Conservation (phyloP, 2,113 vertebrate genomes). For the Scopus umbretta region DNA sequence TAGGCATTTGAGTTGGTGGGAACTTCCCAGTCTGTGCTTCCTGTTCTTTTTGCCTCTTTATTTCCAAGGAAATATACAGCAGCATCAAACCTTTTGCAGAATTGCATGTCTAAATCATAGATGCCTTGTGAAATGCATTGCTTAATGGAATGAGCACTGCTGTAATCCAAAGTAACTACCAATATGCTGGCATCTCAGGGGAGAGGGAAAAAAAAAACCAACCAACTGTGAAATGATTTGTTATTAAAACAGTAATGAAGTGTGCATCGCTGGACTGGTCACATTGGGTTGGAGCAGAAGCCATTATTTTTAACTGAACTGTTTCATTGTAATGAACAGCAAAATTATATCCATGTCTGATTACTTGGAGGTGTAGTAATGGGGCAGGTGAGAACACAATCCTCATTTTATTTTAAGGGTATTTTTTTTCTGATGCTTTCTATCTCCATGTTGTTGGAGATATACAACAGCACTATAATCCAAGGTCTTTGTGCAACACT, state of each 20-base stretch:
- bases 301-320: neutral
- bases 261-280: neutral
- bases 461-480: neutral
- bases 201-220: neutral
- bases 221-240: neutral
- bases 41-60: neutral
- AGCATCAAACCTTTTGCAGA: neutral
- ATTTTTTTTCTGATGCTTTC: neutral
- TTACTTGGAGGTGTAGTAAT: neutral
- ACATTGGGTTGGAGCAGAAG: neutral
- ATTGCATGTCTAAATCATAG: neutral
- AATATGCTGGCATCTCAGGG: neutral
- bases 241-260: slow-evolving; percentile 19
- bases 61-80: neutral
- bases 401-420: neutral
- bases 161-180: neutral
- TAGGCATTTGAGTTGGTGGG: neutral
- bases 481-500: neutral
- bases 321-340: neutral
- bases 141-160: neutral
- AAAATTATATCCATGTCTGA: neutral
- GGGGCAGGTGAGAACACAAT: neutral
- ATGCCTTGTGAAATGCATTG: neutral
- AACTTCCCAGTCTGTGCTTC: neutral
- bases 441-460: neutral